Conservation (phyloP, 2,797 vertebrate species). For the Alcedo quadribrachys region DNA sequence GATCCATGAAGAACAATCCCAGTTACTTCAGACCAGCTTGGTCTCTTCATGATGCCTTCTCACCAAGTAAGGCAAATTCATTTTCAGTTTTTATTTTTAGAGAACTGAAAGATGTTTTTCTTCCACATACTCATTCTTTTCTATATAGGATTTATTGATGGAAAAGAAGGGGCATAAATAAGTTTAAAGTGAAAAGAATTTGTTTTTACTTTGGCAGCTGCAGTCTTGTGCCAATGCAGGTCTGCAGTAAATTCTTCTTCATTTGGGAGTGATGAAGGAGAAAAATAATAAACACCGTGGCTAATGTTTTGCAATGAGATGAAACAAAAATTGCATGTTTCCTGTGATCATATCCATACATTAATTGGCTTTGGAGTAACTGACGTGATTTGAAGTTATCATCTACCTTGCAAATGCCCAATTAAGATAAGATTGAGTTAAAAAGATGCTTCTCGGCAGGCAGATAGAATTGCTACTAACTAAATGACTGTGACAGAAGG, state of each 20-base stretch:
- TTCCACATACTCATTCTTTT: neutral
- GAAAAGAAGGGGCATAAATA: neutral
- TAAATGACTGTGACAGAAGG: neutral
- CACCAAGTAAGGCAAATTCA: neutral
- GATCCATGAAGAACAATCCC: neutral
- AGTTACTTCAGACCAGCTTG: neutral
- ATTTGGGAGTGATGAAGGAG: neutral
- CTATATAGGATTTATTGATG: neutral
- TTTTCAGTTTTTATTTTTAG: neutral
- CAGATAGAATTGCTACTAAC: neutral
- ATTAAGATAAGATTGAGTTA: neutral
- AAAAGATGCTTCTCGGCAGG: neutral
- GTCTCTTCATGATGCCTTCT: neutral
- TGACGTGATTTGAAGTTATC: neutral
- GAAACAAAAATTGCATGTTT: neutral
- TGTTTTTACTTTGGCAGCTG: neutral
- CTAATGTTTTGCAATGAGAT: neutral
- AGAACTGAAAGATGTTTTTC: neutral
- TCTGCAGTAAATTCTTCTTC: neutral
- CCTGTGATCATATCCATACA: neutral
- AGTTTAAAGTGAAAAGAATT: neutral
- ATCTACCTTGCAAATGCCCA: neutral
- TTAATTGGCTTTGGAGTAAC: neutral
- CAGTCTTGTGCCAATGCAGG: neutral
- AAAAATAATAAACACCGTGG: neutral